phyloP scores from a whole-genome alignment of 2,797 vertebrate species.

The Sebastes trivittatus region DNA sequence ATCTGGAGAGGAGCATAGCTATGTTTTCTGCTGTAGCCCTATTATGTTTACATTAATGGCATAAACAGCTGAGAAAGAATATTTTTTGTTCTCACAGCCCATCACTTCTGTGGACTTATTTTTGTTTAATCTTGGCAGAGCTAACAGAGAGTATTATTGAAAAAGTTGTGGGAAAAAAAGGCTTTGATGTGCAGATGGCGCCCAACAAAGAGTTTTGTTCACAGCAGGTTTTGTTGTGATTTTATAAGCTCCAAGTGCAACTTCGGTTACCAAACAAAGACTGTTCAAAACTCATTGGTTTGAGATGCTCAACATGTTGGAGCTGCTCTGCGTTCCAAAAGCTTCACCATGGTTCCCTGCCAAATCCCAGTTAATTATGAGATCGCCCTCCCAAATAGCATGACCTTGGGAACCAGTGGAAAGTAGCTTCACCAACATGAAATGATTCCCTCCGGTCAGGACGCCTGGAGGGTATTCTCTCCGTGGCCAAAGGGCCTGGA shows the following conservation, averaged over 20 bases:
- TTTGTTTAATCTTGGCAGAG: conserved; percentile 42
- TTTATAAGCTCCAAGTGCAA: conserved; percentile 55
- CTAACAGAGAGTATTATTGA: conserved; percentile 24
- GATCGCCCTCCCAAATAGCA: conserved; percentile 63
- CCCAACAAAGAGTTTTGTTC: conserved; percentile 34
- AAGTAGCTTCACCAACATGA: conserved; percentile 58
- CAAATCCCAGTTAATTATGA: conserved; percentile 76
- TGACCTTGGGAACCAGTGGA: conserved; percentile 72
- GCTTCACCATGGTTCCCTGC: conserved; percentile 52
- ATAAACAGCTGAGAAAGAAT: conserved; percentile 51
- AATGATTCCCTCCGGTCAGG: conserved; percentile 36
- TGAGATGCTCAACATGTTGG: conserved; percentile 55
- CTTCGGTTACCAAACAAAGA: conserved; percentile 67
- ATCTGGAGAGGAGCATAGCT: conserved; percentile 43
- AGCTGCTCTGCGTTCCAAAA: conserved; percentile 54
- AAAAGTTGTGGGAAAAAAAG: conserved; percentile 7
- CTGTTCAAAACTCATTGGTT: conserved; percentile 31
- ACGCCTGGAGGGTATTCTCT: conserved; percentile 4
- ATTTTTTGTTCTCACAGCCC: conserved; percentile 42
- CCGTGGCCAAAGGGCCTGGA: neutral
- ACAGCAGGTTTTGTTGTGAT: conserved; percentile 69
- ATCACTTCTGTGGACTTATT: conserved; percentile 26
- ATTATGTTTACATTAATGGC: conserved; percentile 52
- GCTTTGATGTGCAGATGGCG: conserved; percentile 72
- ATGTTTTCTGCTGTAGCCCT: conserved; percentile 6